Percentiles rank a stretch among this genome's conserved stretches.
Conservation (phyloP, 2,113 vertebrate genomes). For the Oncorhynchus clarkii region DNA sequence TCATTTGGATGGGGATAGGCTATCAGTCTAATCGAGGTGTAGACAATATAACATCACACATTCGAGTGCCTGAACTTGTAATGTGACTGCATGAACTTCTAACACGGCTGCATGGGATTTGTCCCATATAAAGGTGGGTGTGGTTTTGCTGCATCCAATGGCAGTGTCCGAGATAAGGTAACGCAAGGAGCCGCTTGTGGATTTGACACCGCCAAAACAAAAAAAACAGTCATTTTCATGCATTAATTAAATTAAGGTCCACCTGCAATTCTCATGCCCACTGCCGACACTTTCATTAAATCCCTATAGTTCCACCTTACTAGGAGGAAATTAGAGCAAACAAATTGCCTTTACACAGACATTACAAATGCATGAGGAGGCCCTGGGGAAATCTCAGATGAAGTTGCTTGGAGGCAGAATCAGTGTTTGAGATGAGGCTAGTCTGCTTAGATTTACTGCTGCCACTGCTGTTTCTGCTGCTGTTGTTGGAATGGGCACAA, state of each 20-base stretch:
- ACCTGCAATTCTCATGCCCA: not conserved
- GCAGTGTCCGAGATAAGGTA: no score
- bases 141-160: no score
- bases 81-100: no score
- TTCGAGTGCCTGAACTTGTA: no score
- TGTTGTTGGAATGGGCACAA: not conserved
- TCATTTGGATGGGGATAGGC: no score
- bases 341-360: constrained; percentile 22
- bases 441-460: constrained; percentile 20
- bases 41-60: not conserved
- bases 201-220: no score
- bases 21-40: no score
- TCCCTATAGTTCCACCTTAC: not conserved
- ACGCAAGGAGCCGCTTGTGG: no score
- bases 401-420: constrained; percentile 12
- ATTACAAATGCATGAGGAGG: constrained; percentile 42
- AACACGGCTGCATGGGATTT: no score
- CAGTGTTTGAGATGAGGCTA: constrained; percentile 12
- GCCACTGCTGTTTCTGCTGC: constrained; percentile 12
- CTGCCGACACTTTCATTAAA: not conserved
- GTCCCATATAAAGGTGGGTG: no score
- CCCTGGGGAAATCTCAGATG: constrained; percentile 29
- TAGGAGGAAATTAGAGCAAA: constrained; percentile 21
- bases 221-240: no score
- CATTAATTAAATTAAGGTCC: not conserved